A percentile compares a stretch with the other conserved stretches of the same genome.
phyloP scores from a whole-genome alignment of 2,888 invertebrate species.

The Phaedon cochleariae region DNA sequence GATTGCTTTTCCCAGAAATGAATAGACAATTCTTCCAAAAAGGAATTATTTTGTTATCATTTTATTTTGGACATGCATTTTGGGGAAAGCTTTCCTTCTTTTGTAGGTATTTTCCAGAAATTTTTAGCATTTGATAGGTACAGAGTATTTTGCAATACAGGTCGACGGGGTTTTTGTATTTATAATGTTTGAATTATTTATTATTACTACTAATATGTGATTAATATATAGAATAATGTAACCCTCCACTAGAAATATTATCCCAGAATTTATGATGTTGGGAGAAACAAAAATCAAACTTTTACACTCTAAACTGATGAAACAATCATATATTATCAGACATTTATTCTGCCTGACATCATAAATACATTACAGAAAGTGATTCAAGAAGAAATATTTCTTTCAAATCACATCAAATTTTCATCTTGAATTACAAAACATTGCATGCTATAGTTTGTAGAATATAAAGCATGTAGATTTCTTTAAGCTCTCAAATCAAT shows the following conservation, averaged over 20 bases:
- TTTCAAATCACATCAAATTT: slow-evolving; percentile 15
- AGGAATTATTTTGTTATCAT: too few species aligned
- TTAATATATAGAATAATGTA: slow-evolving; percentile 58
- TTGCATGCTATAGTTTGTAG: slow-evolving; percentile 48
- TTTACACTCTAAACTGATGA: neutral
- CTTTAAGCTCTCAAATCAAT: slow-evolving; percentile 1
- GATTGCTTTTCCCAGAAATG: slow-evolving; percentile 13
- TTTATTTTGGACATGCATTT: too few species aligned
- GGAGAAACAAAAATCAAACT: slow-evolving; percentile 4
- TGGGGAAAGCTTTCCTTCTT: slow-evolving; percentile 15
- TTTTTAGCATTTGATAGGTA: slow-evolving; percentile 52
- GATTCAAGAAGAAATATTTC: slow-evolving; percentile 8
- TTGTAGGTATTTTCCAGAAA: slow-evolving; percentile 17
- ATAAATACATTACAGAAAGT: slow-evolving; percentile 1
- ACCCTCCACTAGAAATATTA: slow-evolving; percentile 35
- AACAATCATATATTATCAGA: too few species aligned
- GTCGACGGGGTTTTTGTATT: slow-evolving; percentile 58
- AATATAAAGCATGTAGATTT: slow-evolving; percentile 48
- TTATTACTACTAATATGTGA: slow-evolving; percentile 59
- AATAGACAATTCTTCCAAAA: neutral
- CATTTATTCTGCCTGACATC: too few species aligned
- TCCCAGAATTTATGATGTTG: slow-evolving; percentile 24
- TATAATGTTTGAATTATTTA: slow-evolving; percentile 54
- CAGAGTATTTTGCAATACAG: slow-evolving; percentile 55
- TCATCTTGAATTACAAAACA: slow-evolving; percentile 27